These are phyloP conservation scores for Orius laevigatus DNA, from an alignment of 1,140 invertebrate species.

Conservation along the genomic window DNA sequence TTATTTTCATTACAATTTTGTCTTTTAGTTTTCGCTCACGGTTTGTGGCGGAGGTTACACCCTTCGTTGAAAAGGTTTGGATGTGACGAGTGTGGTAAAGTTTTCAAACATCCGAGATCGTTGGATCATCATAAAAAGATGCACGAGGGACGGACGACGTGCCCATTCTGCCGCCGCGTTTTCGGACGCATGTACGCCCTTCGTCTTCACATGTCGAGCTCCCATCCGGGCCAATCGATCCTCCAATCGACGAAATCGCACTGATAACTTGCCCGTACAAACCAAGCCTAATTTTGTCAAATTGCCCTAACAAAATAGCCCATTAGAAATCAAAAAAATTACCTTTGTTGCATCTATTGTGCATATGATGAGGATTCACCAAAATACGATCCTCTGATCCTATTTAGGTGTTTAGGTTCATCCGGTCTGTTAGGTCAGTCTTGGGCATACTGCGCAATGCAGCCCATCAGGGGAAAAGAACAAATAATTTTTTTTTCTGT, in stretches of 20 bases:
- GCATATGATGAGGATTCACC: too few relatives aligned
- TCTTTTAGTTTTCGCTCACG: constrained; percentile 14
- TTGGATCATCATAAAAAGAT: constrained; percentile 56
- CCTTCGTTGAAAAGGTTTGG: constrained; percentile 20
- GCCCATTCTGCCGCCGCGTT: constrained; percentile 40
- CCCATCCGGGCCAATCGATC: constrained; percentile 12
- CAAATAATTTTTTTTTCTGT: too few relatives aligned
- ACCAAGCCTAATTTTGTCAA: background rate
- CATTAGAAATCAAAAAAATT: too few relatives aligned
- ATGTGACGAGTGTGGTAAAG: constrained; percentile 51
- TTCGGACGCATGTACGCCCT: constrained; percentile 39
- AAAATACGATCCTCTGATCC: too few relatives aligned
- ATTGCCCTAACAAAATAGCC: too few relatives aligned
- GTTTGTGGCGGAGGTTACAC: constrained; percentile 14
- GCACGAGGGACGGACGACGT: constrained; percentile 54
- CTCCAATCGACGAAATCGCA: constrained; percentile 8
- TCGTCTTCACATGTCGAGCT: constrained; percentile 14
- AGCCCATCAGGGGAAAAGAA: too few relatives aligned
- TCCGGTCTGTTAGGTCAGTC: too few relatives aligned
- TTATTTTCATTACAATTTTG: background rate
- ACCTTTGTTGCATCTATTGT: too few relatives aligned
- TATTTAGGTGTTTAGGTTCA: too few relatives aligned
- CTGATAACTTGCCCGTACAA: background rate
- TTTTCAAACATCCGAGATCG: constrained; percentile 58
- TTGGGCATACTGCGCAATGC: too few relatives aligned